phyloP scores from a whole-genome alignment of 2,797 vertebrate genomes.

The Pipistrellus kuhlii region DNA sequence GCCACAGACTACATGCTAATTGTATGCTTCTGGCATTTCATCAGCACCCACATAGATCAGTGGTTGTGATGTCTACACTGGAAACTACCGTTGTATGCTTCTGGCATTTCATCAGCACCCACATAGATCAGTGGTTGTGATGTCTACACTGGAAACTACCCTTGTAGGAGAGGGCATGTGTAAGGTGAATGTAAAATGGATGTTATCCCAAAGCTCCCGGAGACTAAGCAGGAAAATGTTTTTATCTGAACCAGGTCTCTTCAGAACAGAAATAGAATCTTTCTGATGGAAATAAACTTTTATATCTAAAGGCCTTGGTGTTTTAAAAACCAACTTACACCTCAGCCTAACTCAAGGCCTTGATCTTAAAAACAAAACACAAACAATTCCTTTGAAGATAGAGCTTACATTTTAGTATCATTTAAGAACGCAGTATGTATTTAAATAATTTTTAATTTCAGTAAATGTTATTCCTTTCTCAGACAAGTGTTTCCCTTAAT shows the following conservation, averaged over 20 bases:
- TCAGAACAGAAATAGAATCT: slow-evolving; percentile 16
- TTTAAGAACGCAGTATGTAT: neutral
- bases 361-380: slow-evolving; percentile 32
- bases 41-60: neutral
- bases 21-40: slow-evolving; percentile 5
- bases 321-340: slow-evolving; percentile 37
- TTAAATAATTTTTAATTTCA: slow-evolving; percentile 41
- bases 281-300: neutral
- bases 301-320: neutral
- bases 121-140: neutral
- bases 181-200: neutral
- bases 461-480: neutral
- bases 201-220: neutral
- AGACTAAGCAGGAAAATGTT: neutral
- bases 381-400: neutral
- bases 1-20: slow-evolving; percentile 22
- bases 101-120: slow-evolving; percentile 16
- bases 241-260: neutral
- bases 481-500: neutral
- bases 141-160: neutral
- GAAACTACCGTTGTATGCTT: neutral
- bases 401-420: neutral
- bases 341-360: neutral
- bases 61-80: neutral
- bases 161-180: neutral